phyloP scores from a whole-genome alignment of 2,113 vertebrate genomes.

The Nipponia nippon region DNA sequence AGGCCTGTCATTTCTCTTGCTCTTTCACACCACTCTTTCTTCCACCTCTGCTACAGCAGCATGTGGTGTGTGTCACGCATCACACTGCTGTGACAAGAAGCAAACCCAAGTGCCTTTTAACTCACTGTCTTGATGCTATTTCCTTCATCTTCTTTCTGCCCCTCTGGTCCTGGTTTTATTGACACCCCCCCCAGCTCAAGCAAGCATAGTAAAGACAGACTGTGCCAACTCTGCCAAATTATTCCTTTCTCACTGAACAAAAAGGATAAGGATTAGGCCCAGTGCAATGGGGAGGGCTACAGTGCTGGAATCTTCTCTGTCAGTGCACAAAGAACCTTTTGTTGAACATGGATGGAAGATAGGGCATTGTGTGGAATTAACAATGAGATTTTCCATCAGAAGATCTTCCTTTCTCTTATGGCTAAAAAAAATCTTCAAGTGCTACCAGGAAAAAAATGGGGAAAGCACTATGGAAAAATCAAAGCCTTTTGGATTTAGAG shows the following conservation, averaged over 20 bases:
- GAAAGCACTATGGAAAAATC: neutral
- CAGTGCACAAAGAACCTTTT: neutral
- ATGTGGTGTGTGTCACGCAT: accelerated
- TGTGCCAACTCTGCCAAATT: neutral
- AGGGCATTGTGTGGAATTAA: neutral
- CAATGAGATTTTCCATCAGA: neutral
- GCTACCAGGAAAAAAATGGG: neutral
- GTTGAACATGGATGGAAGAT: neutral
- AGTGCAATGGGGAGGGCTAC: neutral
- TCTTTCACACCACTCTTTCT: neutral
- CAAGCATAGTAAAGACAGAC: neutral
- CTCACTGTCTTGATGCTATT: neutral
- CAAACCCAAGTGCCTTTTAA: neutral
- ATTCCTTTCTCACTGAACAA: neutral
- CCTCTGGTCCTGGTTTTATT: neutral
- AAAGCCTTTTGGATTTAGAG: neutral
- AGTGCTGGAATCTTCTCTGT: neutral
- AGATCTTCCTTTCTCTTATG: neutral
- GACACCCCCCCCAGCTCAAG: neutral
- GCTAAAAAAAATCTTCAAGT: neutral
- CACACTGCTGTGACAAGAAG: neutral
- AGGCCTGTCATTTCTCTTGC: neutral
- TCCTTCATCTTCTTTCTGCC: neutral
- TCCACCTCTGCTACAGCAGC: neutral
- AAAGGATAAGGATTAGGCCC: neutral